A percentile compares a stretch with the other conserved stretches of the same genome.
Evolutionary conservation across 2,888 invertebrate genomes (phyloP).

Genomic region (Leucoma salicis): DNA sequence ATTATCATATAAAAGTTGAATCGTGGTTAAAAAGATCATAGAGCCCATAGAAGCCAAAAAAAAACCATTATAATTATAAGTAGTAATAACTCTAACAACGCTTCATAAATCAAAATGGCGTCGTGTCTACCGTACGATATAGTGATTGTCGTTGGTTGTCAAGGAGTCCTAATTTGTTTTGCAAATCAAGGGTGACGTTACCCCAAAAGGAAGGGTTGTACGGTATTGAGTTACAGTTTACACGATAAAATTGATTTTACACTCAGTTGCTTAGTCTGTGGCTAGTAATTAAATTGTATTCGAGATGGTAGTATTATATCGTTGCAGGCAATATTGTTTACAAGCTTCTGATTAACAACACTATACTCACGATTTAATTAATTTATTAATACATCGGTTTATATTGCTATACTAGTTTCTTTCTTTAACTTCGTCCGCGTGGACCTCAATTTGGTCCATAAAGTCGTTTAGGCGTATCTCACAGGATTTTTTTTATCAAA

Average conservation of each 20-base stretch:
- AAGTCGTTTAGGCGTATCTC: too few relatives aligned
- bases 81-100: neutral
- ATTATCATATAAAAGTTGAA: too few relatives aligned
- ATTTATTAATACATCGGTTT: too few relatives aligned
- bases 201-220: slow-evolving; percentile 22
- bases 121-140: neutral
- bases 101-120: slow-evolving; percentile 25
- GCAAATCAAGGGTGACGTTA: slow-evolving; percentile 71
- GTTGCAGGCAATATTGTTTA: too few relatives aligned
- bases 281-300: slow-evolving; percentile 14
- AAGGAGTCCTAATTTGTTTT: slow-evolving; percentile 74
- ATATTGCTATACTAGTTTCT: too few relatives aligned
- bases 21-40: too few relatives aligned
- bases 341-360: too few relatives aligned
- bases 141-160: slow-evolving; percentile 44
- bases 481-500: too few relatives aligned
- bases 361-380: too few relatives aligned
- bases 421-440: too few relatives aligned
- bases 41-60: too few relatives aligned
- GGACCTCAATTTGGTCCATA: too few relatives aligned
- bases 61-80: neutral
- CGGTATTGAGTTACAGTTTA: slow-evolving; percentile 33
- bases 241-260: slow-evolving; percentile 37
- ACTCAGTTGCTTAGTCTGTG: slow-evolving; percentile 25
- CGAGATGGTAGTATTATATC: neutral